phyloP scores from a whole-genome alignment of 2,888 invertebrate genomes.

The Desoria tigrina region DNA sequence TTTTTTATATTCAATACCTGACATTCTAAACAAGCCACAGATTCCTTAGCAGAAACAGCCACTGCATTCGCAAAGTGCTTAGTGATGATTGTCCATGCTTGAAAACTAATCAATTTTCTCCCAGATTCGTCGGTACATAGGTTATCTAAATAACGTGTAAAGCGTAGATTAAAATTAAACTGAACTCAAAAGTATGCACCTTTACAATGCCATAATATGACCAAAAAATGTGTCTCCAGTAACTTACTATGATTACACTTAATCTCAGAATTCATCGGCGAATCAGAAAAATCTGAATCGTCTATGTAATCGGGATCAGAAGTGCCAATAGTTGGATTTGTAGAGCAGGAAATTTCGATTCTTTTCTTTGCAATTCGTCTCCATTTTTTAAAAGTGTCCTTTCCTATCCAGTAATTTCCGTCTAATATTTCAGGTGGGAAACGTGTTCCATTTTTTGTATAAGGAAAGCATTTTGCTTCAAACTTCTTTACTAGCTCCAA shows the following conservation, averaged over 20 bases:
- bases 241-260: slow-evolving; percentile 61
- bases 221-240: too few relatives aligned
- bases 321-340: background rate
- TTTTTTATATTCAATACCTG: too few relatives aligned
- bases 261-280: slow-evolving; percentile 62
- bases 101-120: slow-evolving; percentile 60
- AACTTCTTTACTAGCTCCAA: slow-evolving; percentile 32
- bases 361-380: slow-evolving; percentile 41
- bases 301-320: slow-evolving; percentile 33
- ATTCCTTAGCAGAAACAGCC: slow-evolving; percentile 50
- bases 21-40: slow-evolving; percentile 36
- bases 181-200: too few relatives aligned
- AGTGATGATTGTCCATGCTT: slow-evolving; percentile 61
- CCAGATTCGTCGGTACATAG: slow-evolving; percentile 56
- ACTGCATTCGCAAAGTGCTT: slow-evolving; percentile 59
- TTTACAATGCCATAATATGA: too few relatives aligned
- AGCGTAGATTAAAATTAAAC: background rate
- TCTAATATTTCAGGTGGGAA: slow-evolving; percentile 21
- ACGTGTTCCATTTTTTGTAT: slow-evolving; percentile 13
- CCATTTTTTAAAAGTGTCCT: slow-evolving; percentile 53
- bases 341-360: slow-evolving; percentile 17
- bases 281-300: slow-evolving; percentile 55
- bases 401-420: slow-evolving; percentile 54
- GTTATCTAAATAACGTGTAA: too few relatives aligned
- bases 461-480: slow-evolving; percentile 12